Evolutionary conservation across 2,888 invertebrate species (phyloP).

Genomic region (Aleiodes alternator): DNA sequence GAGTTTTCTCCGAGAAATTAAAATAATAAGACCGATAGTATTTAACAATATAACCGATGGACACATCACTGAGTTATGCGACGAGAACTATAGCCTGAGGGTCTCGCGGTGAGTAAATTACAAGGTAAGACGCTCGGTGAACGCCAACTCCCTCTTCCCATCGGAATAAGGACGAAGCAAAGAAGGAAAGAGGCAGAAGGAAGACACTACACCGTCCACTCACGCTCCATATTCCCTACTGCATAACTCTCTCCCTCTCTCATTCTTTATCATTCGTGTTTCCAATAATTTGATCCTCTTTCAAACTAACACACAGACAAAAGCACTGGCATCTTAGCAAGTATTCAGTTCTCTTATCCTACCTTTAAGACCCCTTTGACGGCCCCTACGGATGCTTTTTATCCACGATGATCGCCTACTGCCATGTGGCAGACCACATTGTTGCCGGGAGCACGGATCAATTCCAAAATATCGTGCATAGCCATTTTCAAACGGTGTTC

Average conservation of each 20-base stretch:
- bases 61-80: constrained; percentile 70
- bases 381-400: constrained; percentile 28
- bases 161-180: neutral
- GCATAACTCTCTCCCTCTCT: constrained; percentile 40
- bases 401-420: constrained; percentile 29
- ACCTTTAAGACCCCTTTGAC: neutral
- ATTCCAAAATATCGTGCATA: constrained; percentile 39
- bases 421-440: constrained; percentile 10
- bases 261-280: constrained; percentile 47
- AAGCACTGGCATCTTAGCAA: constrained; percentile 3
- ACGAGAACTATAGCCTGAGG: constrained; percentile 70
- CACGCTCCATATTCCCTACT: constrained; percentile 44
- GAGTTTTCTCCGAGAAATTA: neutral
- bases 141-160: constrained; percentile 65
- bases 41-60: constrained; percentile 60
- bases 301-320: constrained; percentile 7
- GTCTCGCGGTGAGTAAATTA: constrained; percentile 74
- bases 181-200: too few relatives aligned
- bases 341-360: constrained; percentile 12
- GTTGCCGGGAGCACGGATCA: constrained; percentile 40
- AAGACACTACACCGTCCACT: constrained; percentile 3
- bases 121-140: constrained; percentile 70
- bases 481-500: constrained; percentile 25
- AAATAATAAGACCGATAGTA: constrained; percentile 59
- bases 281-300: constrained; percentile 41